These are phyloP conservation scores for Drosophila azteca DNA, from an alignment of 1,140 invertebrate species.

Conservation along the genomic window DNA sequence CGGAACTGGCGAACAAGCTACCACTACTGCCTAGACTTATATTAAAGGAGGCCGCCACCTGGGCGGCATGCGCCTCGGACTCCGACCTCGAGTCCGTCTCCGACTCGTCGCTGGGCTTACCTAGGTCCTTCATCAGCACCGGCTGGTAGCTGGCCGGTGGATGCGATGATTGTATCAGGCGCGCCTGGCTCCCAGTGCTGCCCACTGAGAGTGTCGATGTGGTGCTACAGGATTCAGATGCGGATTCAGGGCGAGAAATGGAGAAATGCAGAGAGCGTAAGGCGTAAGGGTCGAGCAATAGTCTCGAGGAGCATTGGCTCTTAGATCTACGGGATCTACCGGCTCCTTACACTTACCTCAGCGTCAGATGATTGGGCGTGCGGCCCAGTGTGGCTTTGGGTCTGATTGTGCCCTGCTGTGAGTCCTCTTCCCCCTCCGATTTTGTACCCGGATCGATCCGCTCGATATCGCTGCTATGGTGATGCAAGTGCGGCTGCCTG, in stretches of 20 bases:
- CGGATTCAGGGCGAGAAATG: conserved; percentile 22
- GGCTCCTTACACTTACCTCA: conserved; percentile 85
- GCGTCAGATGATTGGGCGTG: conserved; percentile 95
- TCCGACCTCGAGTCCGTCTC: conserved; percentile 59
- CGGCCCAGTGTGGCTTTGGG: conserved; percentile 91
- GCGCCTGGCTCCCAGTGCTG: conserved; percentile 95
- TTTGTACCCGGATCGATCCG: conserved; percentile 90
- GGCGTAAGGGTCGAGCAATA: conserved; percentile 32
- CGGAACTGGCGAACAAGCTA: conserved; percentile 72
- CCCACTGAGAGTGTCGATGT: conserved; percentile 96
- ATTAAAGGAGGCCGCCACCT: conserved; percentile 79
- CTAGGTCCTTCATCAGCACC: conserved; percentile 92
- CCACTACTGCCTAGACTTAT: conserved; percentile 82
- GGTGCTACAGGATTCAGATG: conserved; percentile 86
- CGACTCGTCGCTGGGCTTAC: conserved; percentile 86
- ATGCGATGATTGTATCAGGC: conserved; percentile 96
- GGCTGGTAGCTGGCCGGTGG: conserved; percentile 95
- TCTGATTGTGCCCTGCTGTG: conserved; percentile 87
- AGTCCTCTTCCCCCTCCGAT: conserved; percentile 94
- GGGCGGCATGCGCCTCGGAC: conserved; percentile 71
- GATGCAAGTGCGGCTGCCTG: conserved; percentile 77
- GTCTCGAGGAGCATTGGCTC: conserved; percentile 24
- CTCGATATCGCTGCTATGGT: conserved; percentile 83
- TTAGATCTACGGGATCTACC: neutral
- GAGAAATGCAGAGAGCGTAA: conserved; percentile 21